A percentile compares a stretch with the other conserved stretches of the same genome.
phyloP scores from a whole-genome alignment of 2,113 vertebrate species.

The Rhea americana region DNA sequence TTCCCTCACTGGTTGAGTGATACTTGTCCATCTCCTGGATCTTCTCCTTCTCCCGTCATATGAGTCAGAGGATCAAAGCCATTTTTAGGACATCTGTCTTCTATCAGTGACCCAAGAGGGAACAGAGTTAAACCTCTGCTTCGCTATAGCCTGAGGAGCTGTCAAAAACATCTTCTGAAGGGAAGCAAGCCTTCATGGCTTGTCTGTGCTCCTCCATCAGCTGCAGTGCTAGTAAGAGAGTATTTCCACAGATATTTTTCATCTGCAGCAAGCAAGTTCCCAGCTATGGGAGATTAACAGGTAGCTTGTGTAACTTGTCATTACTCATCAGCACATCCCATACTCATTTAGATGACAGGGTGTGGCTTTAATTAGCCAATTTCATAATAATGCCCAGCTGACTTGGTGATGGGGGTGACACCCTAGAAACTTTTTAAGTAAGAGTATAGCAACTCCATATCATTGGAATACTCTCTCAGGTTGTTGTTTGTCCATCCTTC shows the following conservation, averaged over 20 bases:
- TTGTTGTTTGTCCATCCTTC: neutral
- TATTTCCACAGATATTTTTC: conserved; percentile 33
- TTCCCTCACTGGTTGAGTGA: neutral
- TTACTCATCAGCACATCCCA: conserved; percentile 55
- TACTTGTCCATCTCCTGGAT: neutral
- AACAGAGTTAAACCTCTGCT: neutral
- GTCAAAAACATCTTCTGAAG: neutral
- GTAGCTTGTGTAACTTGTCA: conserved; percentile 21
- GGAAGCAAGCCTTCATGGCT: neutral
- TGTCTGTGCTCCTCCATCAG: neutral
- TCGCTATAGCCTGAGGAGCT: neutral
- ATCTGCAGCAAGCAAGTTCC: conserved; percentile 5
- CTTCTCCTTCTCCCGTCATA: neutral
- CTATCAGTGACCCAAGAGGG: neutral
- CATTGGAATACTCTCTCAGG: neutral
- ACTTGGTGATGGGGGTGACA: conserved; percentile 27
- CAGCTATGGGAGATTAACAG: conserved; percentile 40
- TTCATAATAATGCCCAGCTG: conserved; percentile 39
- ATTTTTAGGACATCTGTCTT: neutral
- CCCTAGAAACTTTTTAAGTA: conserved; percentile 22
- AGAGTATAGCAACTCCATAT: neutral
- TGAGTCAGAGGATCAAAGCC: neutral
- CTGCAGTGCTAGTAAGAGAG: neutral
- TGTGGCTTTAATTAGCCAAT: conserved; percentile 59
- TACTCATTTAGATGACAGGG: conserved; percentile 17